Percentiles rank a stretch among this genome's conserved stretches.
These are phyloP conservation scores for Lithosia quadra DNA, from an alignment of 2,888 invertebrate species.

Conservation along the genomic window DNA sequence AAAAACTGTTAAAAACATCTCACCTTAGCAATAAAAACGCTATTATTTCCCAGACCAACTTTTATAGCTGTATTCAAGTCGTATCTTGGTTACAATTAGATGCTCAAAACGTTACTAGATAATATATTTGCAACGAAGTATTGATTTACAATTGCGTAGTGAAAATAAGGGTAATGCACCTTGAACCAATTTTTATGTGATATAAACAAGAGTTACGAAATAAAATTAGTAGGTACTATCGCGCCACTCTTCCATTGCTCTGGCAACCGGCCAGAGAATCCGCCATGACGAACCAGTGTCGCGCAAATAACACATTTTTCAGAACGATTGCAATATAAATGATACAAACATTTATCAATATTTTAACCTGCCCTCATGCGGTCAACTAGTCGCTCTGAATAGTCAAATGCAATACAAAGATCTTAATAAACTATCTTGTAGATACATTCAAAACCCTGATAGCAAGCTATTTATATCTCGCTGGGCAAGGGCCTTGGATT, in stretches of 20 bases:
- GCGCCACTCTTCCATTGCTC: constrained; percentile 57
- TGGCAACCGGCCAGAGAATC: constrained; percentile 74
- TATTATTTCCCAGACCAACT: constrained; percentile 29
- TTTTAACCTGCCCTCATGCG: neutral
- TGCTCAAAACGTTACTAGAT: neutral
- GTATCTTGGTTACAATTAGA: neutral
- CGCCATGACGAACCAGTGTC: constrained; percentile 72
- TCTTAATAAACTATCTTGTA: constrained; percentile 6
- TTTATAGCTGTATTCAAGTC: constrained; percentile 10
- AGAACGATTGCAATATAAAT: constrained; percentile 48
- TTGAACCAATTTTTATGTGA: constrained; percentile 74
- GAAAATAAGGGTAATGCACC: constrained; percentile 51
- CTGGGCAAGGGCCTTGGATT: constrained; percentile 38
- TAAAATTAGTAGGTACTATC: constrained; percentile 75
- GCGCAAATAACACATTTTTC: constrained; percentile 62
- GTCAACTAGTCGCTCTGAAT: neutral
- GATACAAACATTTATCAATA: constrained; percentile 5
- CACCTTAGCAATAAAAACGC: neutral
- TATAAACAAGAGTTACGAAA: constrained; percentile 82
- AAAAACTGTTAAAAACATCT: neutral
- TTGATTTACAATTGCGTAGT: neutral
- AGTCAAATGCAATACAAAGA: neutral
- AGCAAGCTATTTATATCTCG: constrained; percentile 46
- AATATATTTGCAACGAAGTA: neutral
- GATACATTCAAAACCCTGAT: constrained; percentile 29